Evolutionary conservation across 2,797 vertebrate genomes (phyloP).

Genomic region (Sebastes taczanowskii): DNA sequence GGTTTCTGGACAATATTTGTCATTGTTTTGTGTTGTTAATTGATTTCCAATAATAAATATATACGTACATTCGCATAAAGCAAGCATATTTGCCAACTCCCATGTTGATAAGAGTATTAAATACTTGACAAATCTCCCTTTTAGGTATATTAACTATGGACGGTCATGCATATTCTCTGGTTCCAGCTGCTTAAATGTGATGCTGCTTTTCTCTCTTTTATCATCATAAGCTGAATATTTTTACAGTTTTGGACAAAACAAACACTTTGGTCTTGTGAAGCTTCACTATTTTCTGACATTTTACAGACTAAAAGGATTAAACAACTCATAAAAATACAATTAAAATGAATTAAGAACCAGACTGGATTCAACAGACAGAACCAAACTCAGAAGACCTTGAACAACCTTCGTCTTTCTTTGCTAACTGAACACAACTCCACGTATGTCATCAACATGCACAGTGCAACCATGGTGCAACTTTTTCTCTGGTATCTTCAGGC

Average conservation of each 20-base stretch:
- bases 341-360: neutral
- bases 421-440: neutral
- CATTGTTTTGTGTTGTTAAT: too few relatives aligned
- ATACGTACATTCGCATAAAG: too few relatives aligned
- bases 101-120: too few relatives aligned
- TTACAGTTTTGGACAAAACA: neutral
- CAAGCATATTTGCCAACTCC: too few relatives aligned
- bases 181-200: neutral
- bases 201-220: neutral
- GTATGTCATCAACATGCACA: neutral
- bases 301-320: neutral
- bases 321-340: neutral
- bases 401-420: neutral
- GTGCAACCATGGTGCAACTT: neutral
- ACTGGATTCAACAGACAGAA: neutral
- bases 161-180: neutral
- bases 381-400: neutral
- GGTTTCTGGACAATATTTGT: too few relatives aligned
- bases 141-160: rapidly evolving
- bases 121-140: too few relatives aligned
- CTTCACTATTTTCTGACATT: neutral
- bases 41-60: too few relatives aligned
- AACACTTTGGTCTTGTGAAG: neutral
- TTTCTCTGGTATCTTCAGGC: neutral
- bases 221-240: too few relatives aligned